These are phyloP conservation scores for Odobenus rosmarus DNA, from an alignment of 2,113 vertebrate species.

Conservation along the genomic window DNA sequence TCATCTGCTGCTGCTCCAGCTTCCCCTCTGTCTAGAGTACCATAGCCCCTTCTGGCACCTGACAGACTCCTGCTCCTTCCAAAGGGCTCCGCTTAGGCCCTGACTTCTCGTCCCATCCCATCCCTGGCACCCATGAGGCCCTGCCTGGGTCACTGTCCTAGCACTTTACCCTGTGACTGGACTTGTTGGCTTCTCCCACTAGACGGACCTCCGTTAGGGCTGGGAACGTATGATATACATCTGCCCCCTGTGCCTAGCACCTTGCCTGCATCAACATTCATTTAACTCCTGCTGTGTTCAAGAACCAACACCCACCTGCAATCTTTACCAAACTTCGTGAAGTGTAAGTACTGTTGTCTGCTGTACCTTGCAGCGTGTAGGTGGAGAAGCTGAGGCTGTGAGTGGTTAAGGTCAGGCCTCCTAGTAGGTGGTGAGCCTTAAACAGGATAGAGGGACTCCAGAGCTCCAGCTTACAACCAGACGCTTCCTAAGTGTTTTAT, in stretches of 20 bases:
- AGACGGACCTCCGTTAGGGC: not conserved
- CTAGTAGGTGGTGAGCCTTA: not conserved
- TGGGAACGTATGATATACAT: accelerated
- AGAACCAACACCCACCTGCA: not conserved
- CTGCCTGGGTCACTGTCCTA: not conserved
- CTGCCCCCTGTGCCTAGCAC: not conserved
- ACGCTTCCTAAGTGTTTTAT: not conserved
- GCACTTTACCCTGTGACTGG: not conserved
- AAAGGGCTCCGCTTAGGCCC: not conserved
- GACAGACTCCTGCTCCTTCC: not conserved
- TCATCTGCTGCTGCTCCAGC: not conserved
- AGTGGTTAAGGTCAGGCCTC: not conserved
- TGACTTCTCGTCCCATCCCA: accelerated
- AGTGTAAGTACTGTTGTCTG: not conserved
- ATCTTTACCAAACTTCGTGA: not conserved
- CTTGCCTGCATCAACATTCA: not conserved
- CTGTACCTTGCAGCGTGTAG: not conserved
- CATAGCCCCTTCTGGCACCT: not conserved
- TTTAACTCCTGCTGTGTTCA: not conserved
- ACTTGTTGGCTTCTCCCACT: not conserved
- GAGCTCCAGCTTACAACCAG: not conserved
- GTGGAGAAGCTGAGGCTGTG: not conserved
- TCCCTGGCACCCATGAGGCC: not conserved
- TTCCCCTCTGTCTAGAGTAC: not conserved
- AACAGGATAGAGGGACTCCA: not conserved